These are phyloP conservation scores for Nyctibius bracteatus DNA, from an alignment of 2,113 vertebrate species.

Conservation along the genomic window DNA sequence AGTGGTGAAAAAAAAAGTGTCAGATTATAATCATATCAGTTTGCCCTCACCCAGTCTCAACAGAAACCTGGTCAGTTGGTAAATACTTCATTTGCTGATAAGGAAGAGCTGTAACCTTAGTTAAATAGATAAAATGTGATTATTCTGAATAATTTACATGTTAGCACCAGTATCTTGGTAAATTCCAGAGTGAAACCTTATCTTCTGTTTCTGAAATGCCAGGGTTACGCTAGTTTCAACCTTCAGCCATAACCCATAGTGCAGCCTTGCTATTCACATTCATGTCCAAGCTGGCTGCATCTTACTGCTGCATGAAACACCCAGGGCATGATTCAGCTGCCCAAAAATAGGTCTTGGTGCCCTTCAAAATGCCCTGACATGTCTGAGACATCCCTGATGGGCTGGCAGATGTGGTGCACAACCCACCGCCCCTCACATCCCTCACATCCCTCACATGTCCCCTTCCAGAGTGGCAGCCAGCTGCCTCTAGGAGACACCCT, in stretches of 20 bases:
- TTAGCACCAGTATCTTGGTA: neutral
- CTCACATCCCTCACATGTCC: too few relatives aligned
- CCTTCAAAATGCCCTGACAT: neutral
- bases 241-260: neutral
- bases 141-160: neutral
- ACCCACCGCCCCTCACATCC: fast-evolving
- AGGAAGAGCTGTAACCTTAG: neutral
- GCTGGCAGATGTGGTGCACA: neutral
- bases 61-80: neutral
- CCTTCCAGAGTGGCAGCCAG: neutral
- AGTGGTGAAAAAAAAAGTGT: neutral
- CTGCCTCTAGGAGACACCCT: fast-evolving
- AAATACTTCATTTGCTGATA: neutral
- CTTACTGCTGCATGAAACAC: neutral
- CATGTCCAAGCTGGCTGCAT: neutral
- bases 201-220: neutral
- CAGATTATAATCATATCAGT: neutral
- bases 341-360: neutral
- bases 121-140: neutral
- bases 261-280: neutral
- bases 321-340: neutral
- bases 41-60: neutral
- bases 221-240: neutral
- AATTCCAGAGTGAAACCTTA: constrained; percentile 20
- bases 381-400: neutral